Base-by-base conservation (phyloP, 2,888 invertebrate species). In the Coleophora deauratella region DNA sequence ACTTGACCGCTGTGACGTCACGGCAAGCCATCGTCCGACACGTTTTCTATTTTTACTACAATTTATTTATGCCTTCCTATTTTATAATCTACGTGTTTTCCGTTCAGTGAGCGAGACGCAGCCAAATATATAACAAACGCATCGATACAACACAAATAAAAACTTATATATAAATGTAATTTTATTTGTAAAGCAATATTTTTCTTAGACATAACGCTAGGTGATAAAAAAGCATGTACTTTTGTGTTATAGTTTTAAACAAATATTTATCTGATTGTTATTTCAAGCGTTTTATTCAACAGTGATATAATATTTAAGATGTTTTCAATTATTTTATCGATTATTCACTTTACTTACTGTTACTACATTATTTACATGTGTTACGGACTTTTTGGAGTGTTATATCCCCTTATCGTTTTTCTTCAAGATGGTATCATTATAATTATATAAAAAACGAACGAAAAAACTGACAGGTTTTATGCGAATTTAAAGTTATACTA, bases 371-470 rank as follows among this genome's bases (percentile, higher is more conserved):
- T 35, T 37, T 37, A 34, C 15, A 31, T 35, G 35, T 27, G 13
- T 36, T 42, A 45, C 49, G 40, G 43, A 45, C 46, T 55, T 61
- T 56, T 47, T 59, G 71, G 71, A 72, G 47, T 71, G 72, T 72
- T 72, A 48, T 58, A 55, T 51, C 56, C 58, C 54, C 45, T 55
- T 57, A 43, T 51, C 47, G 57, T 62, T 58, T 59, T 52, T 52
- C 46, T 45, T 46, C 54, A 41, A 52, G 43, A 54, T 65, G 66
- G 68, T 70, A 71, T 72, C 64, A 67, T 69, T 71, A 66, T 66
- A 68, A 65, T 66, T 64, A 64, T 43, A 37, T 57, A 54, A 52
- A 44, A 51, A 63, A 59, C 62, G 63, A 67, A 62, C 67, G 65
- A 68, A 55, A 45, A 51, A 55, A 59, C 55, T 52, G 50, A 46